Evolutionary conservation across 2,113 vertebrate genomes (phyloP), one percentile per base, ranked within the genome.

Genomic region (Sapayoa aenigma): DNA sequence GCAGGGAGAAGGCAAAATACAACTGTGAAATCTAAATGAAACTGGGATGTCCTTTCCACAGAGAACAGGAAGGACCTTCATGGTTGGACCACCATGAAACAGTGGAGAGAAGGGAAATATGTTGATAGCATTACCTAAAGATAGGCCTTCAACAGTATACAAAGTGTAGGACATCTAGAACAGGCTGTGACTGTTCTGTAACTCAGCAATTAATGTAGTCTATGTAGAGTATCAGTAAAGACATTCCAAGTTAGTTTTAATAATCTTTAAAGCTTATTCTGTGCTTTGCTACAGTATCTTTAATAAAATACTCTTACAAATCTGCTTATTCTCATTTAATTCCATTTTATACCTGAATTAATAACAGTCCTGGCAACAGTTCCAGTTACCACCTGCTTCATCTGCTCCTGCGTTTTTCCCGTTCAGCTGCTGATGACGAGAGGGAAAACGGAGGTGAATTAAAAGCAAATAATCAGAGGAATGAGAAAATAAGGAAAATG

Each of bases 311-410:
- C 66, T 94, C 77, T 97, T 75, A 89, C 58, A 93, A 95, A 89
- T 91, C 87, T 87, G 95, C 71, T 95, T 96, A 97, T 75, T 96
- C 91, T 97, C 42, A 93, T 97, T 96, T 96, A 95, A 96, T 96
- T 95, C 69, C 66, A 95, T 87, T 1, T 87, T 78, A 76, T 50
- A 84, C 69, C 41, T 30, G 33, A 93, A 56, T 92, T 90, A 58
- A 68, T 73, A 90, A 66, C 71, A 93, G 76, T 87, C 68, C 53
- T 4, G 16, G 53, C 86, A 93, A 94, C 49, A 76, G 53, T 91
- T 75, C 56, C 69, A 78, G 74, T 78, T 94, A 72, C 24, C 18
- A 65, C 21, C 73, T 50, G 68, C 28, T 95, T 94, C 85, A 84
- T 81, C 41, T 72, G 79, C 52, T 74, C 52, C 85, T 53, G 55